A percentile compares a stretch with the other conserved stretches of the same genome.
These are phyloP conservation scores for Drosophila sechellia DNA, from an alignment of 1,140 invertebrate genomes.

Conservation along the genomic window DNA sequence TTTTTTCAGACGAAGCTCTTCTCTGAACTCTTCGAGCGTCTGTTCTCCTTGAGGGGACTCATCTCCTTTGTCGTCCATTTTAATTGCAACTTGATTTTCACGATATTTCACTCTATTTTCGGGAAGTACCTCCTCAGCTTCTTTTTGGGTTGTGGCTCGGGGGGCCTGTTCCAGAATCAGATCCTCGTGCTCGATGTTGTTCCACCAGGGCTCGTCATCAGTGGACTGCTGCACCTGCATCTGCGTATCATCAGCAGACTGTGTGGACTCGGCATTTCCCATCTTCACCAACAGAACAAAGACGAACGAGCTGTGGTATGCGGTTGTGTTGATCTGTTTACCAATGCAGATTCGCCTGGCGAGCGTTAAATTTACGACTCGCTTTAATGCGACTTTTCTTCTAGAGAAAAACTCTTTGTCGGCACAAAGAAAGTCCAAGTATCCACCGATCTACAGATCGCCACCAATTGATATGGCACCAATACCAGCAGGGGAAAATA, in stretches of 20 bases:
- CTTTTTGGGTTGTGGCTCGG: background rate
- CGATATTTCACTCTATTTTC: background rate
- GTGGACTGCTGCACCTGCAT: constrained; percentile 15
- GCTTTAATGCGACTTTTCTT: constrained; percentile 67
- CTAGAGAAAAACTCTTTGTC: constrained; percentile 38
- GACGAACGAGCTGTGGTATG: constrained; percentile 63
- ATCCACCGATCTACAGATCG: constrained; percentile 25
- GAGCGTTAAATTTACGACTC: constrained; percentile 57
- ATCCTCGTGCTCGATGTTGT: constrained; percentile 77
- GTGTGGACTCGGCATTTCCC: constrained; percentile 67
- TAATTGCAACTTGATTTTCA: background rate
- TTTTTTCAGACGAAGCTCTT: constrained; percentile 86
- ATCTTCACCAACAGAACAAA: constrained; percentile 48
- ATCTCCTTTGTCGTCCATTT: constrained; percentile 11
- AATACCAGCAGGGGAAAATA: constrained; percentile 11
- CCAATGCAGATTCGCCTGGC: constrained; percentile 42
- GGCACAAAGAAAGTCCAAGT: constrained; percentile 26
- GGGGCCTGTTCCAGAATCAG: constrained; percentile 64
- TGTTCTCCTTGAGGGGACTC: constrained; percentile 28
- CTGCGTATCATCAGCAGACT: constrained; percentile 48
- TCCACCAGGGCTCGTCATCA: constrained; percentile 79
- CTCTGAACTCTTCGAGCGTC: constrained; percentile 86
- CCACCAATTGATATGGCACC: constrained; percentile 38
- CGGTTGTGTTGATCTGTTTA: constrained; percentile 54
- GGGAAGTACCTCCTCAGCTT: background rate